Percentiles rank a stretch among this genome's conserved stretches.
Conservation (phyloP, 2,797 vertebrate species). For the Lithobates pipiens region DNA sequence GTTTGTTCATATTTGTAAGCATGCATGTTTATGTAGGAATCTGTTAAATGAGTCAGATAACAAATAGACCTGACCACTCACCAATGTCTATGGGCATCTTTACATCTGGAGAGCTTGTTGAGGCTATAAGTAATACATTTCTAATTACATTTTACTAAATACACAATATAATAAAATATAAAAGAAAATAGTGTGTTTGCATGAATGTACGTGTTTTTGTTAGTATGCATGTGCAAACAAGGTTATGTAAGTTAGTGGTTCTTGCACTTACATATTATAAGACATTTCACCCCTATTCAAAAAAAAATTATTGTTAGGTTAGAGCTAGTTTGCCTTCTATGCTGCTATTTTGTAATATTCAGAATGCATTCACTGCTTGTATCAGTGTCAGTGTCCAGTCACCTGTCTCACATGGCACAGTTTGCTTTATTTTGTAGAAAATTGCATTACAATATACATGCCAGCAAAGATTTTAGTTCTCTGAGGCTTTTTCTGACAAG, state of each 20-base stretch:
- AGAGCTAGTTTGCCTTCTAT: background rate
- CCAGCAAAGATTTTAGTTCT: background rate
- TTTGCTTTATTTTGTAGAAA: constrained; percentile 16
- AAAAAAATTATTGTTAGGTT: background rate
- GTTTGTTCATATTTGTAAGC: no score
- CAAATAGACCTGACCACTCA: no score
- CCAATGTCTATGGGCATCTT: no score
- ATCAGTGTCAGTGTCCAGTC: constrained; percentile 9
- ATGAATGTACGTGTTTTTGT: background rate
- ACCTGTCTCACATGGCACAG: constrained; percentile 10
- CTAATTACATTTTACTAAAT: background rate
- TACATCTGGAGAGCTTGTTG: background rate
- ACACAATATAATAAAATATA: background rate
- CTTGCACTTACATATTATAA: background rate
- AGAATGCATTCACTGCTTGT: background rate
- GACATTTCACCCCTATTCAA: background rate
- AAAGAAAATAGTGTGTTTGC: background rate
- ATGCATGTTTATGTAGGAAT: no score
- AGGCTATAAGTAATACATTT: background rate
- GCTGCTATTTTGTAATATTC: background rate
- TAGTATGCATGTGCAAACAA: background rate
- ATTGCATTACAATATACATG: constrained; percentile 14
- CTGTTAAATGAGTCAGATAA: no score
- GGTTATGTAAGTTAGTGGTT: background rate
- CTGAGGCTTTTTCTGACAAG: constrained; percentile 25